Percentiles rank a stretch among this genome's conserved stretches.
These are phyloP conservation scores for Conger conger DNA, from an alignment of 2,113 vertebrate genomes.

Conservation along the genomic window DNA sequence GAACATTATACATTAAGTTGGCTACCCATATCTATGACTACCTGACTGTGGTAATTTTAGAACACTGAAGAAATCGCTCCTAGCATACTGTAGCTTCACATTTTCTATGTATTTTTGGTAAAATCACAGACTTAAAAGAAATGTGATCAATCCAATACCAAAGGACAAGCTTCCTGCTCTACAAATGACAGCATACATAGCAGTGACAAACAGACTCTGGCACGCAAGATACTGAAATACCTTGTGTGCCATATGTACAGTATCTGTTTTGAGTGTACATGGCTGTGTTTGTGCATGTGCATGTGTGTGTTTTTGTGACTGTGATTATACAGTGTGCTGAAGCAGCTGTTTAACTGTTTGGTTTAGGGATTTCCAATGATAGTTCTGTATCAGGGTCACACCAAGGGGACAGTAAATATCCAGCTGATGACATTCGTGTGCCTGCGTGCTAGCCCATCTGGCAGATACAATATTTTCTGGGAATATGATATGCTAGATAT, in stretches of 20 bases:
- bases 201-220: background rate
- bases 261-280: background rate
- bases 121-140: background rate
- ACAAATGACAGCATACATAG: background rate
- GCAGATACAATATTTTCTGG: slow-evolving; percentile 28
- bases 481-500: slow-evolving; percentile 19
- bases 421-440: slow-evolving; percentile 17
- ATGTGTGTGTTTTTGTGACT: background rate
- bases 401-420: slow-evolving; percentile 15
- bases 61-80: background rate
- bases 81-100: background rate
- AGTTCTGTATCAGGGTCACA: slow-evolving; percentile 25
- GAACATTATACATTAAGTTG: background rate
- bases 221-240: background rate
- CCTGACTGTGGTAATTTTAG: background rate
- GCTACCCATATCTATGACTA: background rate
- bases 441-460: slow-evolving; percentile 26
- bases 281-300: background rate
- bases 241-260: background rate
- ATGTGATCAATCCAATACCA: background rate
- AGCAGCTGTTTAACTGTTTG: slow-evolving; percentile 29
- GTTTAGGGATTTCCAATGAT: background rate
- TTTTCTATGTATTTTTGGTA: background rate
- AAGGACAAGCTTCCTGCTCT: background rate
- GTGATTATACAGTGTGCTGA: background rate